phyloP scores from a whole-genome alignment of 2,888 invertebrate species.

The Hirtodrosophila trivittata region DNA sequence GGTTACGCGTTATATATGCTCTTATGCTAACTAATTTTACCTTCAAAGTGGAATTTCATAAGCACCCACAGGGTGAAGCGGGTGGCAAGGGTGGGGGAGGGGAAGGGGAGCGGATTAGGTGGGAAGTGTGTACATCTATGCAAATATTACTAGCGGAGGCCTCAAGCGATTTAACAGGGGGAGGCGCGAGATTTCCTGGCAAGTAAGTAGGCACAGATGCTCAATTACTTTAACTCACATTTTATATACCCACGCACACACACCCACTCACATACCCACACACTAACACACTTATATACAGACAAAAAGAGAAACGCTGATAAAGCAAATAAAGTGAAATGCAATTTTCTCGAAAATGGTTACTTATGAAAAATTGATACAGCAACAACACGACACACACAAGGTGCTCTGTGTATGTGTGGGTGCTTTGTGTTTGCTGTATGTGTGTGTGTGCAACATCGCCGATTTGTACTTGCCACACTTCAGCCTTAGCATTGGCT shows the following conservation, averaged over 20 bases:
- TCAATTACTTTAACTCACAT: slow-evolving; percentile 42
- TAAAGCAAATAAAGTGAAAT: slow-evolving; percentile 64
- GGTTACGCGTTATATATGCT: not conserved
- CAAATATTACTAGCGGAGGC: slow-evolving; percentile 54
- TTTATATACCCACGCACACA: not conserved
- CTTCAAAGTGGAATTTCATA: slow-evolving; percentile 34
- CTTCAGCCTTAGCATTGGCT: slow-evolving; percentile 10
- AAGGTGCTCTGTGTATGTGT: slow-evolving; percentile 19
- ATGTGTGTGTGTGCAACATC: slow-evolving; percentile 25
- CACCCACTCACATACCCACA: too few relatives aligned
- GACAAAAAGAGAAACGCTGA: slow-evolving; percentile 13
- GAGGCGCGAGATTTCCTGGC: slow-evolving; percentile 25
- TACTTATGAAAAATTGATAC: slow-evolving; percentile 73
- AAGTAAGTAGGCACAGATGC: slow-evolving; percentile 33
- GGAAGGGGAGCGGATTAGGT: slow-evolving; percentile 4
- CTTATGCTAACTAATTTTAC: slow-evolving; percentile 7
- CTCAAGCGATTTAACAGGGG: slow-evolving; percentile 35
- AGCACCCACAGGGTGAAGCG: not conserved
- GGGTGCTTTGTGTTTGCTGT: slow-evolving; percentile 1
- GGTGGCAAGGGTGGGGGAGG: too few relatives aligned
- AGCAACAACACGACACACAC: slow-evolving; percentile 25
- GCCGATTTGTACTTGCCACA: slow-evolving; percentile 24
- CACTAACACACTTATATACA: not conserved
- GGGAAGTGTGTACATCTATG: slow-evolving; percentile 48
- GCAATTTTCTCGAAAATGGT: slow-evolving; percentile 74